Percentiles rank a stretch among this genome's conserved stretches.
phyloP scores from a whole-genome alignment of 2,797 vertebrate genomes.

The Cuniculus paca region DNA sequence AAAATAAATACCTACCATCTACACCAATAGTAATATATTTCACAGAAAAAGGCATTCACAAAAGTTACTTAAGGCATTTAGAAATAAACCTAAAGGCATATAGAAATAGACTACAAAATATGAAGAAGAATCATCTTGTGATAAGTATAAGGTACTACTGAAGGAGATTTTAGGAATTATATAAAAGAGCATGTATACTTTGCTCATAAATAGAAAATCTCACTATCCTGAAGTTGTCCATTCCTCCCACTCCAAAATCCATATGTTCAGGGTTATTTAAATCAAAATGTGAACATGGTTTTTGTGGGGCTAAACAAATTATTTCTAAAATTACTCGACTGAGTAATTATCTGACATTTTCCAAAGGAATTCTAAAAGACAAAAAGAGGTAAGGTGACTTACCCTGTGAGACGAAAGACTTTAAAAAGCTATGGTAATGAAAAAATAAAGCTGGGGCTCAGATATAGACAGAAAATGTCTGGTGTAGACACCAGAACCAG shows the following conservation, averaged over 20 bases:
- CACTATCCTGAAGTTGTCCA: not conserved
- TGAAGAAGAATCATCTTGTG: not conserved
- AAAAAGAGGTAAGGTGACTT: not conserved
- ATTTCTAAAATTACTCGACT: constrained; percentile 19
- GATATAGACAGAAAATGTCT: not conserved
- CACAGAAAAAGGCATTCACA: not conserved
- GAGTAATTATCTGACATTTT: not conserved
- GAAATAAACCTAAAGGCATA: not conserved
- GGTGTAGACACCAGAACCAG: not conserved
- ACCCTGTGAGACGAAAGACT: not conserved
- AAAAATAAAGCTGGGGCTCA: not conserved
- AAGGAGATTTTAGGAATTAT: not conserved
- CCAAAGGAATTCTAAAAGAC: not conserved
- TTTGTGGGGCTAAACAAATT: not conserved
- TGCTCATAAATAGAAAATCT: not conserved
- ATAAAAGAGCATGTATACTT: not conserved
- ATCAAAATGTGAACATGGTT: constrained; percentile 2
- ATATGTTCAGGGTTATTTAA: constrained; percentile 5
- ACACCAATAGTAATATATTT: not conserved
- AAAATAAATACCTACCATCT: not conserved
- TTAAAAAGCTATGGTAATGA: not conserved
- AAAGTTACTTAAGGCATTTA: not conserved
- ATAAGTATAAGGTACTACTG: not conserved
- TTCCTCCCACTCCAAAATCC: not conserved
- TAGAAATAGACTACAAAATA: not conserved